Conservation (phyloP, 2,797 vertebrate genomes). For the Furcifer pardalis region DNA sequence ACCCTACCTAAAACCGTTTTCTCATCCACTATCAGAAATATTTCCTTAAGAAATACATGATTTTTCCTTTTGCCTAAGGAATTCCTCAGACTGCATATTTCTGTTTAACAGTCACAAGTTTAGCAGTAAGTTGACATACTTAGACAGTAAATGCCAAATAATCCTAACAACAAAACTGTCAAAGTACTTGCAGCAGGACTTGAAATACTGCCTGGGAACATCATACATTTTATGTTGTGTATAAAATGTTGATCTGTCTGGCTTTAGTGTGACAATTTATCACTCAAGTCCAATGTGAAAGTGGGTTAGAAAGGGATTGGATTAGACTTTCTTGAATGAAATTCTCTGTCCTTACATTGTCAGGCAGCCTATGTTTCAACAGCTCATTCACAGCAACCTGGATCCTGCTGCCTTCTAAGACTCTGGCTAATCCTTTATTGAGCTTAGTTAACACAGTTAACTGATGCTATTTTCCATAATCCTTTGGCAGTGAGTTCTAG, state of each 20-base stretch:
- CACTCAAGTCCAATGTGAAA: background rate
- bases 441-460: slow-evolving; percentile 17
- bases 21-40: too few relatives aligned
- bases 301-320: background rate
- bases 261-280: background rate
- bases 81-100: too few relatives aligned
- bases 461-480: slow-evolving; percentile 2
- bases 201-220: background rate
- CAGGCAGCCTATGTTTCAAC: background rate
- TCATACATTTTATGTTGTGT: background rate
- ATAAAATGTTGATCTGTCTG: background rate
- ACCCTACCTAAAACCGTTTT: too few relatives aligned
- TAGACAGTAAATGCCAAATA: too few relatives aligned
- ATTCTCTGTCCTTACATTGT: background rate
- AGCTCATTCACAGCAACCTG: background rate
- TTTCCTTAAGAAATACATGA: too few relatives aligned
- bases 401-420: background rate
- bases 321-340: background rate
- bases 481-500: background rate
- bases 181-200: background rate
- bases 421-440: background rate
- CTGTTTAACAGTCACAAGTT: too few relatives aligned
- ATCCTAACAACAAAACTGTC: too few relatives aligned
- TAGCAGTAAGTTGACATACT: too few relatives aligned
- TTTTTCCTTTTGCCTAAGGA: too few relatives aligned